Evolutionary conservation across 92 coral and sea anemone species (phyloP).

Genomic region (Phenganax marumi): DNA sequence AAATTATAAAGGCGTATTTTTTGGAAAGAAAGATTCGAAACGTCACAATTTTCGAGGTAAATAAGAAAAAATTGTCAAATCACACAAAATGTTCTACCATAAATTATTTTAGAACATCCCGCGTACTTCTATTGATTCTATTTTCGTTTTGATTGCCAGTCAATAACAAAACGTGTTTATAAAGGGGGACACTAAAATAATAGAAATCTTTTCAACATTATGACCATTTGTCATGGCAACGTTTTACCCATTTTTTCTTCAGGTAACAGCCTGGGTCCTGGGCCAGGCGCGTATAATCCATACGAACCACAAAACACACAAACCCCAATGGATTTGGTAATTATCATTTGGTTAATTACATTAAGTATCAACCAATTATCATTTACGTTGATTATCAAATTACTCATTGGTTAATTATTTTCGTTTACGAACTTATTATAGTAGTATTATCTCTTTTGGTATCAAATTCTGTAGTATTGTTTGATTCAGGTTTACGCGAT

Average conservation of each 20-base stretch:
- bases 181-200: too few species aligned
- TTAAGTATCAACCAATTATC: neutral
- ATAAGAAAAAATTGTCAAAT: neutral
- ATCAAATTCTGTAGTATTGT: neutral
- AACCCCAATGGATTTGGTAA: slow-evolving; percentile 83
- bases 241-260: neutral
- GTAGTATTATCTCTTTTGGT: neutral
- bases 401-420: neutral
- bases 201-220: too few species aligned
- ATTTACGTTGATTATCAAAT: neutral
- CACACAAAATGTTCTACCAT: neutral
- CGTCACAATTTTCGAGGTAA: slow-evolving; percentile 86
- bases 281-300: slow-evolving; percentile 94
- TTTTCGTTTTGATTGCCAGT: too few species aligned
- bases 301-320: slow-evolving; percentile 61
- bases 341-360: neutral
- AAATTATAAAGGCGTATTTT: slow-evolving; percentile 80
- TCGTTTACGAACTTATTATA: too few species aligned
- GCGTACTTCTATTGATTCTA: neutral
- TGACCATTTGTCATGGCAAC: too few species aligned
- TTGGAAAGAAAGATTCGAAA: slow-evolving; percentile 85
- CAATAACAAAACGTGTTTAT: too few species aligned
- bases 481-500: neutral
- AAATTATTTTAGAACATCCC: neutral
- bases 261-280: slow-evolving; percentile 62